A percentile compares a stretch with the other conserved stretches of the same genome.
Conservation (phyloP, 1,140 invertebrate species). For the Trissolcus basalis region DNA sequence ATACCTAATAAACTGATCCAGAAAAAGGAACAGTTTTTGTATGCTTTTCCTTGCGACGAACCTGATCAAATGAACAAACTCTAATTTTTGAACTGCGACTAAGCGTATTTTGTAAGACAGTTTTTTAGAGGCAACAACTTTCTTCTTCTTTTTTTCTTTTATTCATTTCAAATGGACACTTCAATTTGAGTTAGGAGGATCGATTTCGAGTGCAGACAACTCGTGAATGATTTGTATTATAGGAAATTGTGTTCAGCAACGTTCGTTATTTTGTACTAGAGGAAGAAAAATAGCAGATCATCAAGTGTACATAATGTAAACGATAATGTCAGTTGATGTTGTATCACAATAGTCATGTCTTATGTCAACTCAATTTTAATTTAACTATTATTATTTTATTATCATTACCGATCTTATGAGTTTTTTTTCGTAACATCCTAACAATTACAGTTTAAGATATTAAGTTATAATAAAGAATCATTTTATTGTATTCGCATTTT, state of each 20-base stretch:
- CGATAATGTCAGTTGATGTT: slow-evolving; percentile 27
- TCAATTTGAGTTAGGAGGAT: not conserved
- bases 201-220: not conserved
- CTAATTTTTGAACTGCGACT: not conserved
- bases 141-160: slow-evolving; percentile 1
- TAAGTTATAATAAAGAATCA: slow-evolving; percentile 35
- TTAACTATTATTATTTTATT: slow-evolving; percentile 3
- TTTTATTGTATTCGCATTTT: slow-evolving; percentile 19
- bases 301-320: slow-evolving; percentile 43
- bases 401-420: slow-evolving; percentile 30
- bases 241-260: slow-evolving; percentile 28
- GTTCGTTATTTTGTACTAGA: slow-evolving; percentile 34
- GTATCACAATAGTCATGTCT: slow-evolving; percentile 35
- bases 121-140: slow-evolving; percentile 9
- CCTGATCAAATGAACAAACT: not conserved
- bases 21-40: slow-evolving; percentile 56
- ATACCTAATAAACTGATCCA: slow-evolving; percentile 67
- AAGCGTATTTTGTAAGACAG: slow-evolving; percentile 13
- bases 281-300: slow-evolving; percentile 19
- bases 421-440: slow-evolving; percentile 7
- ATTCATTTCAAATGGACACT: not conserved
- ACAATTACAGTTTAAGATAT: slow-evolving; percentile 24
- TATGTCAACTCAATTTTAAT: slow-evolving; percentile 36
- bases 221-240: slow-evolving; percentile 25
- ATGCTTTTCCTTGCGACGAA: slow-evolving; percentile 36